Conservation (phyloP, 2,888 invertebrate genomes). For the Pinctada fucata region DNA sequence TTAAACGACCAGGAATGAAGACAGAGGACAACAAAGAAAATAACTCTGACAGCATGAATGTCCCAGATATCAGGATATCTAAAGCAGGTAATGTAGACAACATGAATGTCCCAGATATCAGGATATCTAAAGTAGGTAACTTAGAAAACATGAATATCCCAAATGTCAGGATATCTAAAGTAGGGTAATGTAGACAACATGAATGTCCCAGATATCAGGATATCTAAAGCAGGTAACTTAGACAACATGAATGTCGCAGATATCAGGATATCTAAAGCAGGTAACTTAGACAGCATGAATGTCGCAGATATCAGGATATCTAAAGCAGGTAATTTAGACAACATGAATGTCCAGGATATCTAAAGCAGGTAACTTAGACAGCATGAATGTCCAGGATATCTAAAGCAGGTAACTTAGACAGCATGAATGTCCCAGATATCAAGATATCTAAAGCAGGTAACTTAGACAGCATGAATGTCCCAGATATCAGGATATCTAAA, state of each 20-base stretch:
- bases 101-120: constrained; percentile 49
- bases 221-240: constrained; percentile 46
- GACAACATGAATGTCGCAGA: constrained; percentile 44
- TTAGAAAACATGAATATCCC: neutral
- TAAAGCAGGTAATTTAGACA: constrained; percentile 36
- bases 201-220: constrained; percentile 49
- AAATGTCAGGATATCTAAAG: constrained; percentile 24
- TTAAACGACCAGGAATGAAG: constrained; percentile 52
- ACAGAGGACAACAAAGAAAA: constrained; percentile 56
- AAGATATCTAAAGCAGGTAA: no score
- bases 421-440: no score
- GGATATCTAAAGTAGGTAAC: constrained; percentile 44
- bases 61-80: constrained; percentile 50
- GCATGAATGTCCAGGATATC: no score
- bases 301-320: constrained; percentile 50
- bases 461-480: no score
- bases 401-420: no score
- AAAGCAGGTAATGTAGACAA: constrained; percentile 42
- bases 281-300: constrained; percentile 41
- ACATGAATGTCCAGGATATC: neutral
- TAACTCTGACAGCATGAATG: constrained; percentile 33
- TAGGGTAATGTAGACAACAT: constrained; percentile 46
- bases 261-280: constrained; percentile 45
- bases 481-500: no score
- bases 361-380: no score